Base-by-base conservation (phyloP, 2,113 vertebrate genomes). In the Chaetodon auriga region DNA sequence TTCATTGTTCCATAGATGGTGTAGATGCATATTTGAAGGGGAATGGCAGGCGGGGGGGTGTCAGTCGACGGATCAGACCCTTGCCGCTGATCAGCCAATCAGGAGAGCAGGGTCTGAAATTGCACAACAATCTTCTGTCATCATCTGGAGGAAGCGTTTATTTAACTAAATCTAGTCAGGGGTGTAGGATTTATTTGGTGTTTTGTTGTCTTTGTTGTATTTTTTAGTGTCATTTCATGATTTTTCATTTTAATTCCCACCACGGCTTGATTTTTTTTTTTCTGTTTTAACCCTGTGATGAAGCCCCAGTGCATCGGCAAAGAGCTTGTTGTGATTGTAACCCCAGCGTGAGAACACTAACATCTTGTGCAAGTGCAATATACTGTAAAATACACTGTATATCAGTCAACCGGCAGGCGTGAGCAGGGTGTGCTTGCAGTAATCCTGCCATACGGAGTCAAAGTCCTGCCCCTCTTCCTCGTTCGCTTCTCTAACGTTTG, bases 11-110 rank as follows among this genome's bases (percentile, higher is more conserved):
- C 45, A 5, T 88, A 85, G 82, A 48, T 64, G 15, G 43, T 57
- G 51, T 85, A 58, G 84, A 69, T 57, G 70, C 58, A n/a, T 80
- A 25, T 79, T 75, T 57, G 36, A 53, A 45, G 23, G 43, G 45
- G 43, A 10, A 0, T 0, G 38, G 1, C 0, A 3, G 72, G 61
- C 0, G 15, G 65, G 48, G 30, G 30, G 18, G 45, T 46, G 48
- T 82, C 53, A 45, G 71, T 85, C 12, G 45, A 78, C 63, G 69
- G 73, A 51, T 80, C 51, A 3, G 82, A 76, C 75, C 86, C 38
- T 85, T 70, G 88, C 85, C 25, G 75, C 94, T 94, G 92, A 95
- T 94, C 91, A 91, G 82, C 92, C 91, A 94, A 21, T 95, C 92
- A 92, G 93, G 70, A 85, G 81, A 89, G 91, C 91, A 55, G 88